Base-by-base conservation (phyloP, 1,140 invertebrate genomes). In the Trichonephila clavipes region DNA sequence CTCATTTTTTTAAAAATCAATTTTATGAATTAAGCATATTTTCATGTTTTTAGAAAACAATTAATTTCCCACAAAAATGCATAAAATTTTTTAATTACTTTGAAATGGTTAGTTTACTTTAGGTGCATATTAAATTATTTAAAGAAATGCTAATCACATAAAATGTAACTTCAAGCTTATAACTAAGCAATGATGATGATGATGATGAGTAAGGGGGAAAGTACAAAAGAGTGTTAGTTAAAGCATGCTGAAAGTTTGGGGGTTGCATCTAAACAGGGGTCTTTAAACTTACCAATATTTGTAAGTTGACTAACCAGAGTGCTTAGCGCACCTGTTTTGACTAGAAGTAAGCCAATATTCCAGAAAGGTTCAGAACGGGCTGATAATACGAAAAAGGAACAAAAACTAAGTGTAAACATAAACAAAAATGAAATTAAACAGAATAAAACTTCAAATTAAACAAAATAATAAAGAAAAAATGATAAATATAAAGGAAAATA, bases 291-390 rank as follows among this genome's bases (percentile, higher is more conserved):
- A 96, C 96, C 96, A 95, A 96, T 95, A 96, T 96, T 96, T 95
- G 94, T 92, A 95, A 96, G 95, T 95, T 96, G 96, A 95, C 96
- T 96, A 95, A 96, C 95, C 95, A 96, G 96, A 95, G 96, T 96
- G 95, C 96, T 96, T 95, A 96, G 95, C 95, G 96, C 96, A 96
- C 95, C 96, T 95, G 95, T 95, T 95, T 96, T 96, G 95, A 96
- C 96, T 95, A 96, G 96, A 95, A 96, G 95, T 95, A 96, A 95
- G 90, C 96, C 96, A 95, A 94, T 88, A 85, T 87, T 89, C 86
- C 90, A 89, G 59, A 81, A 88, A 89, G 83, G 85, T 89, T 94
- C 93, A 90, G 93, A 69, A 59, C 88, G 88, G 59, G 93, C 93
- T 94, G 40, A 81, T n/a, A 81, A 64, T 61, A 34, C 69, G n/a